Base-by-base conservation (phyloP, 2,888 invertebrate genomes). In the Hyposoter dolosus region DNA sequence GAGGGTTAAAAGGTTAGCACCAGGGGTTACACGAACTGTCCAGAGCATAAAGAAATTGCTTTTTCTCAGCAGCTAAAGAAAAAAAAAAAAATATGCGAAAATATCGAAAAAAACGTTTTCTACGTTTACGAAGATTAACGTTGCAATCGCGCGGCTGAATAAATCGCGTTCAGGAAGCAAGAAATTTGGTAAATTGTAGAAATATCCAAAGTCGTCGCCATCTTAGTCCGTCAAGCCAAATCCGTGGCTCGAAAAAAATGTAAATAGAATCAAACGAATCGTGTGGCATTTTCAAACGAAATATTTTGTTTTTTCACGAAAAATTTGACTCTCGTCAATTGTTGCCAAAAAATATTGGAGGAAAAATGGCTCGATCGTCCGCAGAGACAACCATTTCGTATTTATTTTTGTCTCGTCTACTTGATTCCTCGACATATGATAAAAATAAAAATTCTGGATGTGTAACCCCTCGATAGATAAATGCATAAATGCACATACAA, bases 401-500 rank as follows among this genome's bases (percentile, higher is more conserved):
- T 10, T 19, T 53, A 12, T 12, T 3, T 45, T 45, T 45, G 10
- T 45, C 15, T 12, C 12, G 12, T 45, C 12, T n/a, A 6, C 7
- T 53, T 1, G 1, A 3, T 5, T 3, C 17, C 9, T 53, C 9
- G 53, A 53, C 7, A 6, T 19, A 19, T 0, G 53, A 19, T 53
- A 10, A 19, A 53, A 53, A 53, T 28, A 19, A 23, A 23, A 15
- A 6, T 28, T 60, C 28, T 60, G 60, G 0, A 60, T 28, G 28
- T 28, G 28, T 60, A 60, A 60, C 23, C 60, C 28, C 28, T 60
- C 1, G 28, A 28, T 15, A 28, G 60, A 12, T 9, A 47, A 43
- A 63, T 32, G 63, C 56, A 45, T 65, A 47, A 75, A 75, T 60
- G 75, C 45, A 63, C 0, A 43, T 63, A 75, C 45, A 60, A 60